Evolutionary conservation across 1,140 invertebrate genomes (phyloP), one percentile per base, ranked within the genome.

Genomic region (Nephotettix cincticeps): DNA sequence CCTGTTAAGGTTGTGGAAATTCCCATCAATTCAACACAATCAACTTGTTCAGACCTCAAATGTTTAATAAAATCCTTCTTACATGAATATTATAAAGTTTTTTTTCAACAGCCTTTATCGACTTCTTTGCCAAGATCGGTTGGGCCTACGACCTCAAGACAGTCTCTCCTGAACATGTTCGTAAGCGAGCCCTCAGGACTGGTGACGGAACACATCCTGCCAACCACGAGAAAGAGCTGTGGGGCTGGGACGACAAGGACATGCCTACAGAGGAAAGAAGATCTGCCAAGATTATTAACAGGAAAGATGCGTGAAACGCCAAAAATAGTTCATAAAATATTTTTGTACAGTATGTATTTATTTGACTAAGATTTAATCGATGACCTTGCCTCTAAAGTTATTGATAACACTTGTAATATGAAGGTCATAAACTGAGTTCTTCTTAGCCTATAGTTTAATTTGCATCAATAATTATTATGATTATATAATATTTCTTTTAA

Each of bases 101-200:
- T 36, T 36, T 36, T 36, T 36, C 58, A 6, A 14, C 14, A 36
- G 32, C 71, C 1, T 79, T 86, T 19, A 82, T 88, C 11, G 82
- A 87, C 63, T 77, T 82, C 13, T 85, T 85, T 69, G 82, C 83
- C 0, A 79, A 84, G 80, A 82, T 89, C 64, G 88, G 88, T 0
- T 86, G 86, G 83, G 87, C 86, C 0, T 88, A 87, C 74, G 87
- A 89, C 74, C 78, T 88, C 54, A 88, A 87, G 75, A 81, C 81
- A 0, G 86, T 85, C 0, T 81, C 85, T 0, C 77, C 79, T 0
- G 84, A 84, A 13, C 84, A 88, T 71, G 80, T 89, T 1, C 81
- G 82, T 56, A 83, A 81, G 73, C 68, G 86, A 61, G 77, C 84
- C 56, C 77, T 82, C 79, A 81, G 88, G 32, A 91, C 88, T 14